A percentile compares a stretch with the other conserved stretches of the same genome.
Conservation (phyloP, 2,113 vertebrate species). For the Puffinus mauretanicus region DNA sequence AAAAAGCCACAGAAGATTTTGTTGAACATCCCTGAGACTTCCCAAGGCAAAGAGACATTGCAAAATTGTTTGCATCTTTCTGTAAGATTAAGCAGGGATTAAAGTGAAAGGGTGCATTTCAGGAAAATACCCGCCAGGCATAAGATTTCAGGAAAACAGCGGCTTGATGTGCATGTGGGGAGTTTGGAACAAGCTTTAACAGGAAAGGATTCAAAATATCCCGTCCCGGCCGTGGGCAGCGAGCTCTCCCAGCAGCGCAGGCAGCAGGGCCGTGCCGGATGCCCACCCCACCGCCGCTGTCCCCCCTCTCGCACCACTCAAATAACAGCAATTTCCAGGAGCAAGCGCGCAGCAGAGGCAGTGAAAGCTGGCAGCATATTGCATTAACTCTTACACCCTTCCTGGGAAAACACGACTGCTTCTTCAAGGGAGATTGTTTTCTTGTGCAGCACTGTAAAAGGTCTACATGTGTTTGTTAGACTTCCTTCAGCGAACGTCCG, state of each 20-base stretch:
- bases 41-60: background rate
- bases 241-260: background rate
- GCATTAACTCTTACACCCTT: slow-evolving; percentile 18
- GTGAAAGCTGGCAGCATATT: background rate
- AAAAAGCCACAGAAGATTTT: background rate
- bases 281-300: rapidly evolving
- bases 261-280: background rate
- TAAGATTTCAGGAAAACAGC: background rate
- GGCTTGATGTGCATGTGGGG: rapidly evolving
- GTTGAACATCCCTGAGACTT: background rate
- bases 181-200: background rate
- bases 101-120: background rate
- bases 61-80: background rate
- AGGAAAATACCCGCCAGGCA: background rate
- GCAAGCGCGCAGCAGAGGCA: background rate
- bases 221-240: rapidly evolving
- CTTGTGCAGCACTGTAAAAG: slow-evolving; percentile 4
- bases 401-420: slow-evolving; percentile 19
- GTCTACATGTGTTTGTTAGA: background rate
- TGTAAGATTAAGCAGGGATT: background rate
- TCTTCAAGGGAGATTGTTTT: slow-evolving; percentile 39
- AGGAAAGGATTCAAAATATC: background rate
- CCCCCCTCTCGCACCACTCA: background rate
- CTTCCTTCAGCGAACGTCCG: background rate
- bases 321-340: background rate